Evolutionary conservation across 1,140 invertebrate species (phyloP), one percentile per base, ranked within the genome.

Genomic region (Drosophila sechellia): DNA sequence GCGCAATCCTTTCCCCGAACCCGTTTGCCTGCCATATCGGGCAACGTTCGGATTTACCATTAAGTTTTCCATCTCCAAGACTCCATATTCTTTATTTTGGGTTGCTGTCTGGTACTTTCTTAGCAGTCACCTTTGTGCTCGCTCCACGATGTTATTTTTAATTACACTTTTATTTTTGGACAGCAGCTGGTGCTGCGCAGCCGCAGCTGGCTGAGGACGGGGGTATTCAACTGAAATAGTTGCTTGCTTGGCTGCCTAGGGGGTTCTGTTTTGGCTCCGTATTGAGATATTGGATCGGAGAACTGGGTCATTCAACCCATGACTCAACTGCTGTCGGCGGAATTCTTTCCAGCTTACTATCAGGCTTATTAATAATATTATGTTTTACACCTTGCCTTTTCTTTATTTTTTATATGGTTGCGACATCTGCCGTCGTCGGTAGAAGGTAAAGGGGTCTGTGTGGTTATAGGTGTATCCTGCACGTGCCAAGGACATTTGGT

Each of bases 281-380:
- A 85, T 77, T 57, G 69, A 49, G 79, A 85, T 85, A 85, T 79
- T 35, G 65, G 52, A 46, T 35, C 20, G 31, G 35, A 46, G 61
- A 81, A 70, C 58, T 81, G 65, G 81, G 83, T 81, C 81, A 81
- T 86, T 86, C 81, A 86, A 87, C 78, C 49, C 50, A 42, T 27
- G 57, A 56, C 49, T 20, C 11, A 53, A 56, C 49, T 20, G 13
- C 63, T 39, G 17, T 53, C 27, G 22, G 22, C n/a, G 31, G 27
- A 50, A 72, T 80, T 58, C 61, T 66, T 49, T 63, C 42, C 27
- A 31, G 31, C 46, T 31, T 35, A 13, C 37, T 42, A 48, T 60
- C 39, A 15, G 48, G 46, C 34, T 60, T 63, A 42, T 74, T 74
- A 73, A 56, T 80, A 81, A 68, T 42, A 55, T 53, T 61, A 43